phyloP scores from a whole-genome alignment of 2,113 vertebrate genomes.

The Patagioenas fasciata region DNA sequence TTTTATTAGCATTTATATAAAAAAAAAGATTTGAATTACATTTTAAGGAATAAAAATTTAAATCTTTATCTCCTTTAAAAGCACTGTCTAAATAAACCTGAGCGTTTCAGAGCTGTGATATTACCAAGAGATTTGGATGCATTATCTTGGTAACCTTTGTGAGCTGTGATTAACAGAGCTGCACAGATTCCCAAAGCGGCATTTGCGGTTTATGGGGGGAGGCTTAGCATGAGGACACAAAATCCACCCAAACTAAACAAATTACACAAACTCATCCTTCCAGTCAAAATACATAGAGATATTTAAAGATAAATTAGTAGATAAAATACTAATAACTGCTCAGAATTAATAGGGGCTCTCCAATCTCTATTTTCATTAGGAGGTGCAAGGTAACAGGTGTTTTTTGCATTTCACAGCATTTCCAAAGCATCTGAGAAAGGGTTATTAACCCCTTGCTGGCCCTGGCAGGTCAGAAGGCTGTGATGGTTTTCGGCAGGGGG shows the following conservation, averaged over 20 bases:
- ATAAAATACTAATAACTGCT: not conserved
- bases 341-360: not conserved
- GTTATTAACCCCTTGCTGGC: not conserved
- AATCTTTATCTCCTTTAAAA: not conserved
- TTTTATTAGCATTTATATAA: not conserved
- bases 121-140: constrained; percentile 32
- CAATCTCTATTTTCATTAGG: not conserved
- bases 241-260: not conserved
- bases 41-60: constrained; percentile 30
- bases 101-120: constrained; percentile 26
- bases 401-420: not conserved
- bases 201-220: not conserved
- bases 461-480: not conserved
- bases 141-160: constrained; percentile 34
- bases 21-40: constrained; percentile 9
- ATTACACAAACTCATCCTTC: not conserved
- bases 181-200: not conserved
- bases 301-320: not conserved
- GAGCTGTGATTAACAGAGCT: not conserved
- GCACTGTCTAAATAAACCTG: not conserved
- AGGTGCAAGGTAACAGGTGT: not conserved
- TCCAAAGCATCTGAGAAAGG: not conserved
- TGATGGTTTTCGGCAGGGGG: rapidly evolving
- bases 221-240: not conserved
- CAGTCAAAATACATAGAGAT: not conserved